Conservation (phyloP, 2,888 invertebrate species). For the Cynaeus angustus region DNA sequence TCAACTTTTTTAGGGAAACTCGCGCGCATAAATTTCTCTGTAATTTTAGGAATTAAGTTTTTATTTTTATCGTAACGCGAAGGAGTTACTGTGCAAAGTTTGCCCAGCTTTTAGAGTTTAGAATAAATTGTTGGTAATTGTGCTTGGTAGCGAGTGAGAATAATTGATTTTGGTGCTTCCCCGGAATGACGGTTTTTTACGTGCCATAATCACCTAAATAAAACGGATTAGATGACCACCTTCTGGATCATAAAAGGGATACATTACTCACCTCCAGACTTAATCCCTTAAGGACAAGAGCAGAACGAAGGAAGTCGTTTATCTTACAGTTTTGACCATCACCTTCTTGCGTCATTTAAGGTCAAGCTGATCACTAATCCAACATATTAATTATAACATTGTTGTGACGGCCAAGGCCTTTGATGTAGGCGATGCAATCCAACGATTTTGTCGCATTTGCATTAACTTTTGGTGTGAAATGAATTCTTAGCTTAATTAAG, state of each 20-base stretch:
- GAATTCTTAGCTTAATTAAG: slow-evolving; percentile 35
- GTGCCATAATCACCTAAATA: neutral
- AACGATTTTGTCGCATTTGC: slow-evolving; percentile 27
- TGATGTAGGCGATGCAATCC: slow-evolving; percentile 12
- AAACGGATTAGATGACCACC: neutral
- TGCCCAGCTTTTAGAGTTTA: too few relatives aligned
- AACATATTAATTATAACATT: slow-evolving; percentile 5
- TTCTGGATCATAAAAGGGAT: slow-evolving; percentile 23
- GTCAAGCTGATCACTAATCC: neutral
- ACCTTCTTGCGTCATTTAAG: slow-evolving; percentile 17
- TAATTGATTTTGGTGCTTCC: too few relatives aligned
- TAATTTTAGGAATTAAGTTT: too few relatives aligned
- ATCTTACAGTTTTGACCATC: slow-evolving; percentile 1
- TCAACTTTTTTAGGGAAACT: neutral
- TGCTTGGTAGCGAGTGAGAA: too few relatives aligned
- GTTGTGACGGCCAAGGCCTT: slow-evolving; percentile 23
- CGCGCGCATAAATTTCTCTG: too few relatives aligned
- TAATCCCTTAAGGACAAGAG: slow-evolving; percentile 25
- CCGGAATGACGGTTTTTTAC: too few relatives aligned
- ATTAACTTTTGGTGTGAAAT: slow-evolving; percentile 30
- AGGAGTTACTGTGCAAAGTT: too few relatives aligned
- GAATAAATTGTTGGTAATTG: too few relatives aligned
- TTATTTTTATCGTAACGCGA: too few relatives aligned
- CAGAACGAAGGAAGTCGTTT: slow-evolving; percentile 27
- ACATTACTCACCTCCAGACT: slow-evolving; percentile 17